Conservation (phyloP, 2,888 invertebrate genomes). For the Netelia inedita region DNA sequence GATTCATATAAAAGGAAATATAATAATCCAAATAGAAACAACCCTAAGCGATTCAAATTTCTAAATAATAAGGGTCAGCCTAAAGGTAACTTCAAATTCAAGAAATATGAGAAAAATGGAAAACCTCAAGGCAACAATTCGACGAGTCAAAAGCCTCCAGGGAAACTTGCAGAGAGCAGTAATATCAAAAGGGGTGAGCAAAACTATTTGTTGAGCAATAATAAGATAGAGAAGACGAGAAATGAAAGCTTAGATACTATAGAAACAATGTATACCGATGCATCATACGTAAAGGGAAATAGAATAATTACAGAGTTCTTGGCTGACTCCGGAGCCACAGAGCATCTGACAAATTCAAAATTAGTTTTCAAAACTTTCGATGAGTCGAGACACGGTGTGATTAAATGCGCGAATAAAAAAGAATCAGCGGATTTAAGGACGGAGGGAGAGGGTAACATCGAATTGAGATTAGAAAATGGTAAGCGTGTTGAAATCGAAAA, state of each 20-base stretch:
- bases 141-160: neutral
- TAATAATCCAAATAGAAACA: constrained; percentile 7
- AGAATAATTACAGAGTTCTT: constrained; percentile 39
- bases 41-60: constrained; percentile 11
- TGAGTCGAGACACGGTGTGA: constrained; percentile 43
- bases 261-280: constrained; percentile 20
- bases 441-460: constrained; percentile 68
- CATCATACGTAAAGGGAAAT: constrained; percentile 13
- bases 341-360: constrained; percentile 44
- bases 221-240: neutral
- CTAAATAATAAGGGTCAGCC: neutral
- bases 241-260: neutral
- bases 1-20: neutral
- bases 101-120: too few species aligned
- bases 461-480: constrained; percentile 56
- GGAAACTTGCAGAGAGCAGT: neutral
- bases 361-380: constrained; percentile 36
- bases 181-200: constrained; percentile 6
- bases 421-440: constrained; percentile 68
- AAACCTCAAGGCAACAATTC: constrained; percentile 9
- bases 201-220: neutral
- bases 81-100: constrained; percentile 14
- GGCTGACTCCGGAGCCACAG: constrained; percentile 52
- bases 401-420: constrained; percentile 71
- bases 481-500: constrained; percentile 62